Base-by-base conservation (phyloP, 1,140 invertebrate species). In the Pomacea maculata region DNA sequence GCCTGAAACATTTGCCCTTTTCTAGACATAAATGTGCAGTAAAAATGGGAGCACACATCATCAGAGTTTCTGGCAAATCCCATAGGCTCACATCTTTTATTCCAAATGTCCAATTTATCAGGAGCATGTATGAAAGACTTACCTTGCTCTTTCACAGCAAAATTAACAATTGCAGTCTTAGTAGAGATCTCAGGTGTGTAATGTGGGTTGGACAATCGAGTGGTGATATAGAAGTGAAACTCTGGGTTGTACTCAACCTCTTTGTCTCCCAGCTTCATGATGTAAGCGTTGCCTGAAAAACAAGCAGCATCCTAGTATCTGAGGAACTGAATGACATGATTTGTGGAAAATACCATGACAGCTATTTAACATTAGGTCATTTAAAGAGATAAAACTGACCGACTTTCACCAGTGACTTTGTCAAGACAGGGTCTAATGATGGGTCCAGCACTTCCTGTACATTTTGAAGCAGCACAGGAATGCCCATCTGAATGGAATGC, bases 81-180 rank as follows among this genome's bases (percentile, higher is more conserved):
- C 17, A 65, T n/a, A 65, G 17, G 64, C 64, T 7, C 2, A 65
- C 7, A n/a, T 65, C 64, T 70, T 11, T 34, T 4, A 70, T 70
- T n/a, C 67, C 9, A 12, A n/a, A 70, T 25, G n/a, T 34, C 21
- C 67, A 70, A 70, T 8, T n/a, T 70, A 70, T 12, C 21, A n/a
- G 9, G 11, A 70, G 67, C n/a, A 34, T 73, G 21, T 52, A 45
- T 73, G 25, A 73, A 73, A 29, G 70, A 25, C 55, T n/a, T 90
- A 93, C 94, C 96, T 93, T 96, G 94, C 91, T 96, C 94, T 91
- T 97, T 97, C 75, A 93, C 80, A 78, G 92, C 91, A 87, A 92
- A 92, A 87, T 92, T 92, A 25, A 92, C 88, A 81, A 92, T 89
- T 57, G 87, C 88, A 15, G 89, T 87, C 80, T 92, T 91, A 57